Conservation (phyloP, 2,888 invertebrate species). For the Troglohyphantes excavatus region DNA sequence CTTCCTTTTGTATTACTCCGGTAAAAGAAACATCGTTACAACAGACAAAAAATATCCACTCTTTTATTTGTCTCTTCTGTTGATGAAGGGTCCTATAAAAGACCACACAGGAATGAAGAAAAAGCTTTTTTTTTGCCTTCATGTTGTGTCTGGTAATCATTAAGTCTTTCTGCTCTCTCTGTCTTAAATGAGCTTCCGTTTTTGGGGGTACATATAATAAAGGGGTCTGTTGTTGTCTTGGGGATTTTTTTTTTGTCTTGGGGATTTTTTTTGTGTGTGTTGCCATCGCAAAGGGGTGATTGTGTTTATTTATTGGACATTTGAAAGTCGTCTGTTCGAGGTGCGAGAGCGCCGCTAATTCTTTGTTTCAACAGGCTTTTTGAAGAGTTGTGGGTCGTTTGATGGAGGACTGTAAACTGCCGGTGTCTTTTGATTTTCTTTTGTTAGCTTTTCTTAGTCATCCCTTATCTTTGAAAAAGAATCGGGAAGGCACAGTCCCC, state of each 20-base stretch:
- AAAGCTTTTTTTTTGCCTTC: slow-evolving; percentile 14
- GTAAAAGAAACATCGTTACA: slow-evolving; percentile 1
- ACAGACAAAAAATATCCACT: background rate
- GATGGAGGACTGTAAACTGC: background rate
- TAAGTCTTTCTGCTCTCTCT: slow-evolving; percentile 1
- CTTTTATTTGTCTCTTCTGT: slow-evolving; percentile 42
- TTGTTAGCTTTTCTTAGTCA: no score
- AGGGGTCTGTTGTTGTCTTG: background rate
- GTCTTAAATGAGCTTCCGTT: slow-evolving; percentile 44
- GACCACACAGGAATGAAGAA: slow-evolving; percentile 68
- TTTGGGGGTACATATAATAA: background rate
- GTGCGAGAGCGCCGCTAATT: background rate
- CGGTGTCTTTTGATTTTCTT: background rate
- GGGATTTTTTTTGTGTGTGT: no score
- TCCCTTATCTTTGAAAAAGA: no score
- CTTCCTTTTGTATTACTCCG: slow-evolving; percentile 66
- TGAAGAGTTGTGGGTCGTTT: background rate
- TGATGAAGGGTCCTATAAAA: slow-evolving; percentile 19
- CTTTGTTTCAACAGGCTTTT: background rate
- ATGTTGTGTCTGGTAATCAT: slow-evolving; percentile 54
- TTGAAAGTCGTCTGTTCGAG: background rate
- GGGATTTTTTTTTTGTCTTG: background rate
- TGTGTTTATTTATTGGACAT: slow-evolving; percentile 48
- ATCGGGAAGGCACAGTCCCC: no score
- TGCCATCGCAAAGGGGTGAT: background rate